Base-by-base conservation (phyloP, 2,797 vertebrate genomes). In the Odontamblyopus rebecca region DNA sequence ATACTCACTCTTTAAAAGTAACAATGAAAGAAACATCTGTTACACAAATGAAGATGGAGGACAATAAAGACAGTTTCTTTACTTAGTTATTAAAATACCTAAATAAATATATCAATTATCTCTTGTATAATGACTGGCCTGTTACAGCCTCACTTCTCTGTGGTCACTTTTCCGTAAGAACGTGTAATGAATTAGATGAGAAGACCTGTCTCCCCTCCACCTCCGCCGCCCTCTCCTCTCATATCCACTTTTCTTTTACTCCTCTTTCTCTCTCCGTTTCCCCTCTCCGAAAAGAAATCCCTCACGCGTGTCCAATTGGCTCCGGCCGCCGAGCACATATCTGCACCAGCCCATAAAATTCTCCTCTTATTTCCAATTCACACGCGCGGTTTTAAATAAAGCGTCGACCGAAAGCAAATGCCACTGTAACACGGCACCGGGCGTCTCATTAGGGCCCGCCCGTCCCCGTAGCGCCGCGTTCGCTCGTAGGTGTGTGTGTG, bases 381-480 rank as follows among this genome's bases (percentile, higher is more conserved):
- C 76, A 65, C 74, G 73, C 32, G 63, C 79, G 68, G 48, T 71
- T 65, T 4, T 74, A 89, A 89, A 88, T 89, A 82, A 88, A 89
- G 82, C 80, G 82, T 83, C 78, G 86, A 89, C 76, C 81, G 78
- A 74, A 85, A 75, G 82, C 89, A 82, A 61, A 74, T 80, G 83
- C 72, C 82, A 82, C 83, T 79, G 76, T 32, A 62, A 88, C 78
- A 89, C 83, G 85, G 83, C 79, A 87, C 87, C 78, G 86, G 85
- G 81, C 84, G 93, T 89, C 92, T 95, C 92, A 88, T 83, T 88
- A 96, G 93, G 93, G 92, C 84, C 88, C 77, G 80, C 85, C 92
- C 80, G 77, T 86, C 80, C 74, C 74, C 69, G 61, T 61, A 51
- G 30, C 6, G 2, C n/a, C n/a, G 41, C 41, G 60, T 56, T n/a